A percentile compares a stretch with the other conserved stretches of the same genome.
Evolutionary conservation across 92 coral and sea anemone genomes (phyloP).

Genomic region (Phenganax stokvisi): DNA sequence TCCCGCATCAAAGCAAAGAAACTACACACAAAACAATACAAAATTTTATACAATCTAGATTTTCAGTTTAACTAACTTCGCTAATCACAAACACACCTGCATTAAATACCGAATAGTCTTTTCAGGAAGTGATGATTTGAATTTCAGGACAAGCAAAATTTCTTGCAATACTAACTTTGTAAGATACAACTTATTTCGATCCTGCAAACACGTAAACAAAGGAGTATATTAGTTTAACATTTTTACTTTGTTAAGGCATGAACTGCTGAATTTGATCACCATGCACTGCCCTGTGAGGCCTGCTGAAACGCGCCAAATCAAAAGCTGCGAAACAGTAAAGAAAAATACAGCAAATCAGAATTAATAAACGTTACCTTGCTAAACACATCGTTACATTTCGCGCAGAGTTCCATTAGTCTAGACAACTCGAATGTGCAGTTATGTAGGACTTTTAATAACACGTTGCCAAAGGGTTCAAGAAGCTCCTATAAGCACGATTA

Average conservation of each 20-base stretch:
- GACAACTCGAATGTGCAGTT: constrained; percentile 89
- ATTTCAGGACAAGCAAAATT: constrained; percentile 72
- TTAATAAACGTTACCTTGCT: constrained; percentile 57
- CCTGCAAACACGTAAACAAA: constrained; percentile 43
- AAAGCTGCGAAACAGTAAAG: no score
- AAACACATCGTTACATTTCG: constrained; percentile 88
- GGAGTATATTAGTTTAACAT: neutral
- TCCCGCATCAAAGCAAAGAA: constrained; percentile 90
- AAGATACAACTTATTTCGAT: constrained; percentile 73
- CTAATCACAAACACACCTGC: constrained; percentile 46
- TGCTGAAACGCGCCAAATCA: neutral
- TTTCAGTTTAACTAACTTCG: neutral
- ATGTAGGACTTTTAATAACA: constrained; percentile 67
- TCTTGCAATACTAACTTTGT: constrained; percentile 84
- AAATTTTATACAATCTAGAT: neutral
- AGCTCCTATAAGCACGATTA: constrained; percentile 54
- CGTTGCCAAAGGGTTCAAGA: constrained; percentile 75
- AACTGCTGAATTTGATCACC: no score
- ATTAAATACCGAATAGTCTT: constrained; percentile 65
- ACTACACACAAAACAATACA: constrained; percentile 45
- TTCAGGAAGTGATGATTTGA: constrained; percentile 80
- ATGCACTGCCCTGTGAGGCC: neutral
- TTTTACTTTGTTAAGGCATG: no score
- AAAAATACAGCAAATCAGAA: neutral
- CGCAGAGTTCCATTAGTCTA: constrained; percentile 73